Base-by-base conservation (phyloP, 1,140 invertebrate species). In the Oryctes rhinoceros region DNA sequence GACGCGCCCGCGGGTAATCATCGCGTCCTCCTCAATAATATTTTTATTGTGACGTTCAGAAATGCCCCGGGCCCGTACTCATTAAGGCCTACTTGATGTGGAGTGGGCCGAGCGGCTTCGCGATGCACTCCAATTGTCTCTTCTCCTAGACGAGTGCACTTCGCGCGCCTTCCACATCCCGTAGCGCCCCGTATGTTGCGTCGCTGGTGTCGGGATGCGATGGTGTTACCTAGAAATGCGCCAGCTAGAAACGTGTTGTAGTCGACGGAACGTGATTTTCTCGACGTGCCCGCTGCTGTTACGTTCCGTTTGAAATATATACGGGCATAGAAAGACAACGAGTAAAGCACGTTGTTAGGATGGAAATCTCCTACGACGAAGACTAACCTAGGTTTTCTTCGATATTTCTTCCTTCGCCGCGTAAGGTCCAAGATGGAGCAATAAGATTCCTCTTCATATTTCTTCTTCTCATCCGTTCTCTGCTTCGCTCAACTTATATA, bases 51-150 rank as follows among this genome's bases (percentile, higher is more conserved):
- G 53, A 59, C 53, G 35, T 71, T 71, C 65, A 71, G 35, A 71
- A 71, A 71, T 37, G 65, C 65, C 65, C 24, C 20, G 65, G 65
- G 65, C 65, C 53, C 35, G 65, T 71, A 71, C 65, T 71, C 65
- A 71, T 71, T 71, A 71, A 71, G 24, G 24, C 65, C 65, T 71
- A 71, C 65, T 71, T 71, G 65, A 71, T 24, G 24, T 71, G 24
- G 65, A 71, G 65, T 71, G 65, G 65, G 65, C 35, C 35, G 65
- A 24, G 65, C 65, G 65, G 18, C 35, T 71, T 15, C 20, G 65
- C 35, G 65, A 71, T 71, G 65, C 65, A 71, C 65, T 71, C 20
- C 65, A 71, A 71, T 71, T 71, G 65, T 71, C 65, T 71, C 65
- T 35, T 9, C 65, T 30, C 65, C 20, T 71, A 71, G 65, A 71